phyloP scores from a whole-genome alignment of 92 coral and sea anemone genomes.

The Isaurus tuberculatus region DNA sequence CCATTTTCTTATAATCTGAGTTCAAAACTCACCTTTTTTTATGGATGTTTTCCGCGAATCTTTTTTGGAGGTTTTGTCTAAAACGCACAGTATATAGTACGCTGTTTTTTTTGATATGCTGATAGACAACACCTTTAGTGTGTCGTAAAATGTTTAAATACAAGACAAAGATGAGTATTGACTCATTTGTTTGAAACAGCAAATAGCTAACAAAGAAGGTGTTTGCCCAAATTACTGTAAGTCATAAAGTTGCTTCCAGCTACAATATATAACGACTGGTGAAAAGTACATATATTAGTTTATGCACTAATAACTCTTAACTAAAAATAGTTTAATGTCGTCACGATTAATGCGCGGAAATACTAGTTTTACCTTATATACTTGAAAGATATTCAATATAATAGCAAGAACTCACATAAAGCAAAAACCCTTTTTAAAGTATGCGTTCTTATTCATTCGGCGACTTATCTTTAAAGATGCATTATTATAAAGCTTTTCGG shows the following conservation, averaged over 20 bases:
- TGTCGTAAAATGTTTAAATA: conserved; percentile 33
- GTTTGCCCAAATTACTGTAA: conserved; percentile 19
- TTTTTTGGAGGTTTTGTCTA: not conserved
- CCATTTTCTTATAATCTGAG: not conserved
- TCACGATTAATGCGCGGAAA: not conserved
- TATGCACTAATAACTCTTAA: not conserved
- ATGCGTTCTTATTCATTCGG: not conserved
- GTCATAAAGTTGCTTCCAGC: not conserved
- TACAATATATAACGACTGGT: not conserved
- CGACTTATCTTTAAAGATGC: not conserved
- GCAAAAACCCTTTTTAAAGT: not conserved
- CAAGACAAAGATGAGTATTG: not conserved
- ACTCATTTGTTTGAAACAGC: conserved; percentile 28
- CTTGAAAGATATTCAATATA: not conserved
- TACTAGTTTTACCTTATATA: not conserved
- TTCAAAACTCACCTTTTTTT: not conserved
- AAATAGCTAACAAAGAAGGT: conserved; percentile 22
- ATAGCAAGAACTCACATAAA: not conserved
- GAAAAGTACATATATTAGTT: not conserved
- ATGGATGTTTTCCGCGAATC: not conserved
- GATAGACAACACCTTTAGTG: not conserved
- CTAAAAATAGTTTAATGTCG: not conserved
- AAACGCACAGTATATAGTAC: not conserved
- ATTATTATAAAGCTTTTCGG: not conserved
- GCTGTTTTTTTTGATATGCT: not conserved